Conservation (phyloP, 2,888 invertebrate species). For the Plebejus melissa region DNA sequence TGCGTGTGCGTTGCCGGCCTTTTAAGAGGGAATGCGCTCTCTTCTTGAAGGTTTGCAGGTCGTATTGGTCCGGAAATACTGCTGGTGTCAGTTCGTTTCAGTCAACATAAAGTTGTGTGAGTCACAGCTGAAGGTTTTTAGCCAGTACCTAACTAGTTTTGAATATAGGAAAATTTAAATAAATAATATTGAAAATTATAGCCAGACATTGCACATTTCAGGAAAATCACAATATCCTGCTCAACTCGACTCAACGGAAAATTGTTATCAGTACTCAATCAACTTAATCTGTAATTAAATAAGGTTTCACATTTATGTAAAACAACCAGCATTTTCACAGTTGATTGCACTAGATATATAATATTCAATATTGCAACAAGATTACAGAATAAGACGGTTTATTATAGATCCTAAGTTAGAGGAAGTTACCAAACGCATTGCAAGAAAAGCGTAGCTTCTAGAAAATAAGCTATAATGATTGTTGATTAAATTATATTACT, state of each 20-base stretch:
- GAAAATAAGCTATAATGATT: neutral
- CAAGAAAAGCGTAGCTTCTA: neutral
- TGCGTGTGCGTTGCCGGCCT: too few species aligned
- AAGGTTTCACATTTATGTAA: conserved; percentile 37
- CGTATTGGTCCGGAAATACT: too few species aligned
- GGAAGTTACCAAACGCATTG: conserved; percentile 41
- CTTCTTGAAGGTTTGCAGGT: too few species aligned
- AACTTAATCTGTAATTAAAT: conserved; percentile 31
- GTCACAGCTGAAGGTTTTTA: too few species aligned
- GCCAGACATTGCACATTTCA: conserved; percentile 11
- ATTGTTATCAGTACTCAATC: conserved; percentile 19
- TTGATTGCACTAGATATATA: conserved; percentile 43
- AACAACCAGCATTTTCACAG: conserved; percentile 41
- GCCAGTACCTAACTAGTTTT: too few species aligned
- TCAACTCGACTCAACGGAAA: conserved; percentile 11
- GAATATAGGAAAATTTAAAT: neutral
- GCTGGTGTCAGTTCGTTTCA: too few species aligned
- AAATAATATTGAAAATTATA: neutral
- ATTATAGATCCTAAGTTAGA: conserved; percentile 37
- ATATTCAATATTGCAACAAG: conserved; percentile 41
- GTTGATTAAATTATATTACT: conserved; percentile 1
- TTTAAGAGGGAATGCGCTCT: too few species aligned
- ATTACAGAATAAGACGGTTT: conserved; percentile 40
- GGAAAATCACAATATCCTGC: conserved; percentile 4
- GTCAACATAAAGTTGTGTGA: too few species aligned